Evolutionary conservation across 2,113 vertebrate species (phyloP).

Genomic region (Pelodiscus sinensis): DNA sequence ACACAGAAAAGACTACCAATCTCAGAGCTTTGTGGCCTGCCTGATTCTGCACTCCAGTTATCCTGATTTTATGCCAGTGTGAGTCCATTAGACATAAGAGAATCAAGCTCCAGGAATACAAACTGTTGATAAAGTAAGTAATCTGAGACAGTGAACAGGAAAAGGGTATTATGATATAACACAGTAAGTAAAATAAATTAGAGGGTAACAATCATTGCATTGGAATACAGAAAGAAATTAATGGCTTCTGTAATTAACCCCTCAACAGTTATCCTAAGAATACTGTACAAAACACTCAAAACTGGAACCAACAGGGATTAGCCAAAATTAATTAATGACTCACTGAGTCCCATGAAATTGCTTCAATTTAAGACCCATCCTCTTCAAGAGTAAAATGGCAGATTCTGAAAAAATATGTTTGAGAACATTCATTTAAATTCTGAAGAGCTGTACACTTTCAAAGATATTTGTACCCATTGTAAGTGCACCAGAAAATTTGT

Average conservation of each 20-base stretch:
- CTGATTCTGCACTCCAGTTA: conserved; percentile 15
- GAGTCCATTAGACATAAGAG: not conserved
- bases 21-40: not conserved
- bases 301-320: not conserved
- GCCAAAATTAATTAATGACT: not conserved
- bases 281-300: not conserved
- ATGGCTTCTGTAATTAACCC: not conserved
- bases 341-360: not conserved
- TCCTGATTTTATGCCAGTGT: not conserved
- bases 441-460: not conserved
- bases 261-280: not conserved
- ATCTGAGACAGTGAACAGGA: not conserved
- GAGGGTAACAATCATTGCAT: not conserved
- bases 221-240: not conserved
- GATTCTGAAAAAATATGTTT: not conserved
- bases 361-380: not conserved
- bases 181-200: conserved; percentile 19
- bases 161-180: conserved; percentile 6
- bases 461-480: not conserved
- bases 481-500: not conserved
- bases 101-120: not conserved
- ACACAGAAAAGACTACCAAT: conserved; percentile 43
- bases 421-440: not conserved
- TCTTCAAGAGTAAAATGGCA: not conserved
- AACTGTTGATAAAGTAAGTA: conserved; percentile 13